Evolutionary conservation across 1,140 invertebrate species (phyloP).

Genomic region (Brachionus rotundiformis): DNA sequence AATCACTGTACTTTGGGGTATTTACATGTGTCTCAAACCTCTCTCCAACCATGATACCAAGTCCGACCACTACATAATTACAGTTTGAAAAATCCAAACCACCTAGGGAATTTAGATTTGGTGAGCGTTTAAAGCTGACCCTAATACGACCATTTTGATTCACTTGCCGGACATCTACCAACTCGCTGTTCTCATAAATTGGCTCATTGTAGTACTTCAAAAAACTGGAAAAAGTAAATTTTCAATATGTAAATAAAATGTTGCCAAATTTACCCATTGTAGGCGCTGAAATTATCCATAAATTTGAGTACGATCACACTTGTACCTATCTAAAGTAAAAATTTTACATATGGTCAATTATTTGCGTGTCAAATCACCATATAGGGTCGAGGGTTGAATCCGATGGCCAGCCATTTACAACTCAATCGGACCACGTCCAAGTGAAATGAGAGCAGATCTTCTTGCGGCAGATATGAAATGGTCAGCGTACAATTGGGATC

Average conservation of each 20-base stretch:
- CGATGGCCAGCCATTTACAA: neutral
- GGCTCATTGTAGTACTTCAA: slow-evolving; percentile 8
- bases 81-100: slow-evolving; percentile 17
- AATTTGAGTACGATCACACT: slow-evolving; percentile 1
- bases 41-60: neutral
- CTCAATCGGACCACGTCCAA: neutral
- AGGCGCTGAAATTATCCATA: neutral
- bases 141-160: neutral
- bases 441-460: neutral
- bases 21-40: neutral
- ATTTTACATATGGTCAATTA: neutral
- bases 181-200: neutral
- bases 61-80: neutral
- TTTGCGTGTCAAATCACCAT: neutral
- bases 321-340: neutral
- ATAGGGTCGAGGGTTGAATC: neutral
- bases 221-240: neutral
- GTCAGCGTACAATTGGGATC: neutral
- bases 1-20: neutral
- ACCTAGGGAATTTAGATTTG: neutral
- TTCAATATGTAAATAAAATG: neutral
- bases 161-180: neutral
- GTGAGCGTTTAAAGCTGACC: neutral
- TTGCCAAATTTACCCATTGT: slow-evolving; percentile 4
- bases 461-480: neutral